Base-by-base conservation (phyloP, 2,888 invertebrate species). In the Ectemnius cavifrons region DNA sequence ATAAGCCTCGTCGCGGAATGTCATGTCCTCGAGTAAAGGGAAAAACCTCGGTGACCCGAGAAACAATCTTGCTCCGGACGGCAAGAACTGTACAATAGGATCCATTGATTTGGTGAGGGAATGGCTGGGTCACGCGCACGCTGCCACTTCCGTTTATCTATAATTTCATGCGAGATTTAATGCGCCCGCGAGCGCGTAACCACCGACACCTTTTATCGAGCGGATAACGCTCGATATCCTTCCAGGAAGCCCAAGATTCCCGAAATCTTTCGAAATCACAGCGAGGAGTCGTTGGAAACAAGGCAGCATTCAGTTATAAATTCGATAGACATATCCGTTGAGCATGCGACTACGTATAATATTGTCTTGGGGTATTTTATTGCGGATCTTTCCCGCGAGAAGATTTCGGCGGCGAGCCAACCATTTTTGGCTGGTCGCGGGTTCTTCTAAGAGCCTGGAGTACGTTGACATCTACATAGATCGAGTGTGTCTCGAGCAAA, bases 401-500 rank as follows among this genome's bases (percentile, higher is more conserved):
- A 47, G 20, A 20, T 20, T 20, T 20, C 20, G 2, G 20, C 20
- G 20, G 20, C 20, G 20, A 2, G 23, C 23, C 23, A 23, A 2
- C 23, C 5, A 37, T 11, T 37, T 37, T 11, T 37, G 37, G 11
- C 37, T 11, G 37, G 8, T 6, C 37, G 37, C 37, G 37, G 37
- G 37, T 8, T 37, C 37, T 37, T 37, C 37, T 37, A 11, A 37
- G 37, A 37, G 37, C 3, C 3, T 23, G 3, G 23, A 11, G 37
- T 37, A 11, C 37, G 37, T 37, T 37, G 77, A 79, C 73, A 65
- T 73, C 67, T 69, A 66, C 64, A 61, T 64, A 65, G 75, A 75
- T 62, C 52, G 67, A 68, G 65, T 81, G 76, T 81, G 71, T 76
- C 63, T 45, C 73, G 84, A 37, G 37, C 82, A 79, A 86, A 87